Percentiles rank a stretch among this genome's conserved stretches.
Evolutionary conservation across 2,797 vertebrate species (phyloP).

Genomic region (Trachops cirrhosus): DNA sequence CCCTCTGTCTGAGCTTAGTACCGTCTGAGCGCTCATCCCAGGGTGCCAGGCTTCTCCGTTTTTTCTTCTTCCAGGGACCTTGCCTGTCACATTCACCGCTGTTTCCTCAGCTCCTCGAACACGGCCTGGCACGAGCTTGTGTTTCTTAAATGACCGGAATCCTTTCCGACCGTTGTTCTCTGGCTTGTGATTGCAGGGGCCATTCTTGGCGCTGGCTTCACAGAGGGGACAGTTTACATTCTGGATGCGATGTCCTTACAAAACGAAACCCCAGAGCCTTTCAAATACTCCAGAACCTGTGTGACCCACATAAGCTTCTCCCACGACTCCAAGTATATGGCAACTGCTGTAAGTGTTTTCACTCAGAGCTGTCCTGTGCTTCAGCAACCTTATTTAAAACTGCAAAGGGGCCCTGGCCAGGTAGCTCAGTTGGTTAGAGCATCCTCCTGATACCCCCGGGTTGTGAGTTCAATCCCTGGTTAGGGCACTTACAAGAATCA

Average conservation of each 20-base stretch:
- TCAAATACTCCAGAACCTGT: constrained; percentile 84
- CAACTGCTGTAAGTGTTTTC: constrained; percentile 89
- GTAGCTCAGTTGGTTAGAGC: not conserved
- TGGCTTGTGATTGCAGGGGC: constrained; percentile 82
- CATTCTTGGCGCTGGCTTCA: constrained; percentile 90
- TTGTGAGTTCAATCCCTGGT: not conserved
- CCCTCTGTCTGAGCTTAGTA: fast-evolving
- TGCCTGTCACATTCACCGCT: not conserved
- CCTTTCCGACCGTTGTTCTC: fast-evolving
- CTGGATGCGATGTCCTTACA: constrained; percentile 88
- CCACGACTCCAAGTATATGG: constrained; percentile 90
- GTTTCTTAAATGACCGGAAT: fast-evolving
- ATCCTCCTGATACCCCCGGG: not conserved
- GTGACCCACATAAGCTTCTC: constrained; percentile 94
- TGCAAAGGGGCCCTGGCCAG: fast-evolving
- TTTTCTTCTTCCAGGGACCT: not conserved
- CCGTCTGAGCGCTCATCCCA: fast-evolving
- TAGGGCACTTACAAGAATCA: not conserved
- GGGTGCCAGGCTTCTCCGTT: not conserved
- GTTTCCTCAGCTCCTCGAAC: not conserved
- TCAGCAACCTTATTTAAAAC: not conserved
- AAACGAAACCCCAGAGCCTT: constrained; percentile 82
- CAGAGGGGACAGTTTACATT: constrained; percentile 88
- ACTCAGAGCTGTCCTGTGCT: fast-evolving
- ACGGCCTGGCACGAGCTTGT: no score